phyloP scores from a whole-genome alignment of 1,140 invertebrate genomes.

The Campoletis sonorensis region DNA sequence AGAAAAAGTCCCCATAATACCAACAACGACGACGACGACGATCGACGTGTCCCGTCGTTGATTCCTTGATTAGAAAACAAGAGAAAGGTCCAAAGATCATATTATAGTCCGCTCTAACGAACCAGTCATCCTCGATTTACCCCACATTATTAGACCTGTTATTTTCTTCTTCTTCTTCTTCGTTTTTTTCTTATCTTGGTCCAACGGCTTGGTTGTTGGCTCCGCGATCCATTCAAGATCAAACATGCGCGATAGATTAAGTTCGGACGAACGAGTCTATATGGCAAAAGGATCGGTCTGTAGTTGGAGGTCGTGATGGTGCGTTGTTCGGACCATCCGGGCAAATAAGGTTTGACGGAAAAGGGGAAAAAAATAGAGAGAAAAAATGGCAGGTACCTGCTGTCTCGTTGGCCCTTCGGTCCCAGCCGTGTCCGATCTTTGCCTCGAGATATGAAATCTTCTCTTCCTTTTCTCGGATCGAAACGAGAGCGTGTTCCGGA shows the following conservation, averaged over 20 bases:
- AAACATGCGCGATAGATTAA: slow-evolving; percentile 44
- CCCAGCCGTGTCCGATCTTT: slow-evolving; percentile 14
- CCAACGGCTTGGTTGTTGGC: slow-evolving; percentile 1
- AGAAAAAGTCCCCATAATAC: not conserved
- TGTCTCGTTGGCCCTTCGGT: not conserved
- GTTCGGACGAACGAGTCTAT: slow-evolving; percentile 24
- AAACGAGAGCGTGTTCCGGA: slow-evolving; percentile 6
- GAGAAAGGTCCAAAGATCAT: slow-evolving; percentile 1
- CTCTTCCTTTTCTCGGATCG: slow-evolving; percentile 6
- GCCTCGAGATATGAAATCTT: slow-evolving; percentile 39
- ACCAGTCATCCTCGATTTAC: slow-evolving; percentile 38
- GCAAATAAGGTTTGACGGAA: slow-evolving; percentile 19
- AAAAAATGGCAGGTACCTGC: slow-evolving; percentile 35
- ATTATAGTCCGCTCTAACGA: slow-evolving; percentile 14
- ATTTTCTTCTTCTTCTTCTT: too few species aligned
- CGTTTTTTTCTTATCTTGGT: not conserved
- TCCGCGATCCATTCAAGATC: slow-evolving; percentile 43
- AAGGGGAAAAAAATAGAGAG: slow-evolving; percentile 13
- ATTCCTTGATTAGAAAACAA: slow-evolving; percentile 40
- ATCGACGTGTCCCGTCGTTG: not conserved
- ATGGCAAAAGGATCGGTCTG: not conserved
- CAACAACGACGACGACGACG: not conserved
- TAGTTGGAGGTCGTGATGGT: not conserved
- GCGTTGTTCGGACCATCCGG: slow-evolving; percentile 20
- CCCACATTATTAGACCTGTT: slow-evolving; percentile 30